phyloP scores from a whole-genome alignment of 2,888 invertebrate species.

The Sylvicola fuscatus region DNA sequence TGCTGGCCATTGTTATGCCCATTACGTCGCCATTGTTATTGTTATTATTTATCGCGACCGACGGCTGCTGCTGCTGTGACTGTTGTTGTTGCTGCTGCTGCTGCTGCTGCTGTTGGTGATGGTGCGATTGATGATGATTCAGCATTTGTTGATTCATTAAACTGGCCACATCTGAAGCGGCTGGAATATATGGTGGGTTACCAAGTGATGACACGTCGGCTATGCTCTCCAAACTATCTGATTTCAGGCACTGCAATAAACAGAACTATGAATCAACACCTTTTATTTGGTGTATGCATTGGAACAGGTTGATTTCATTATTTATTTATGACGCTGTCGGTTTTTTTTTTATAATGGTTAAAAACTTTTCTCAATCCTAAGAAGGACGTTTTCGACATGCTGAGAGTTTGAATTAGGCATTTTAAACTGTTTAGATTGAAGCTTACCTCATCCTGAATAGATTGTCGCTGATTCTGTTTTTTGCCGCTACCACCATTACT shows the following conservation, averaged over 20 bases:
- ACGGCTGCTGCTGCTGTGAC: slow-evolving; percentile 22
- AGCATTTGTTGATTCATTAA: slow-evolving; percentile 8
- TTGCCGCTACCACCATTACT: slow-evolving; percentile 12
- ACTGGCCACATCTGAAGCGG: slow-evolving; percentile 16
- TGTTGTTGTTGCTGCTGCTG: slow-evolving; percentile 13
- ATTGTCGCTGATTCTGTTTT: slow-evolving; percentile 6
- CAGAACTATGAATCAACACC: slow-evolving; percentile 1
- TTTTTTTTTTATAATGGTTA: no score
- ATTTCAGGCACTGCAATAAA: slow-evolving; percentile 25
- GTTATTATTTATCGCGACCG: slow-evolving; percentile 15
- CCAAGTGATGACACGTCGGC: slow-evolving; percentile 30
- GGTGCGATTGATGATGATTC: slow-evolving; percentile 1
- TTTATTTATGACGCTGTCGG: no score
- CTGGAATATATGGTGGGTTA: slow-evolving; percentile 23
- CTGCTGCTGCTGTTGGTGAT: slow-evolving; percentile 17
- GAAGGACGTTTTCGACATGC: no score
- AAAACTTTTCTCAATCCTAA: no score
- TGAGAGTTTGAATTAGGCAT: no score
- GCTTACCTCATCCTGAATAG: slow-evolving; percentile 25
- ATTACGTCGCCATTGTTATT: slow-evolving; percentile 6
- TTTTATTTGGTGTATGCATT: no score
- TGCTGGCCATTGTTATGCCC: slow-evolving; percentile 4
- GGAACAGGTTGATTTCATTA: no score
- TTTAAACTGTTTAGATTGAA: neutral
- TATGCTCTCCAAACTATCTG: slow-evolving; percentile 43